Evolutionary conservation across 2,113 vertebrate species (phyloP).

Genomic region (Cyprinodon tularosa): DNA sequence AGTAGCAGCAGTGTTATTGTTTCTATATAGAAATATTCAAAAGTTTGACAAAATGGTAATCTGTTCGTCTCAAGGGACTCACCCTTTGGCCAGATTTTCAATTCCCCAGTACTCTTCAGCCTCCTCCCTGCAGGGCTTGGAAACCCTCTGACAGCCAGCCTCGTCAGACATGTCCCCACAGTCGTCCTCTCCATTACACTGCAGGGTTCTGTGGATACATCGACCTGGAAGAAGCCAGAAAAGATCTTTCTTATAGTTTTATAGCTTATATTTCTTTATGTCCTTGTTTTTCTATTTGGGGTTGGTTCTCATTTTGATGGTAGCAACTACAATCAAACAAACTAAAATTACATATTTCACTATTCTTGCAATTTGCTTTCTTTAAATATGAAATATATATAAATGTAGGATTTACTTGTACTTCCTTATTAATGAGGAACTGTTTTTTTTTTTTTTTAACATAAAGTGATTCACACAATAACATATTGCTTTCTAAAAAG

Average conservation of each 20-base stretch:
- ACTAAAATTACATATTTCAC: too few relatives aligned
- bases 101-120: slow-evolving; percentile 90
- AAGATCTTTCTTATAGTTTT: neutral
- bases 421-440: too few relatives aligned
- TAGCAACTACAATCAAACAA: too few relatives aligned
- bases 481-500: too few relatives aligned
- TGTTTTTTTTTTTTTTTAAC: too few relatives aligned
- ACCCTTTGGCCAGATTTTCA: slow-evolving; percentile 91
- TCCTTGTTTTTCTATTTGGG: neutral
- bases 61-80: slow-evolving; percentile 46
- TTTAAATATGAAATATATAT: too few relatives aligned
- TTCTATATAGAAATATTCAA: neutral
- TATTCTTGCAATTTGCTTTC: too few relatives aligned
- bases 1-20: neutral
- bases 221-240: slow-evolving; percentile 76
- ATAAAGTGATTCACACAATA: too few relatives aligned
- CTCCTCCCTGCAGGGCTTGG: slow-evolving; percentile 82
- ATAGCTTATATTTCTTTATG: neutral
- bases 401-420: too few relatives aligned
- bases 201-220: slow-evolving; percentile 85
- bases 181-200: slow-evolving; percentile 93
- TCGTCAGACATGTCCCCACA: slow-evolving; percentile 94
- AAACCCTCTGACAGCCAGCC: slow-evolving; percentile 80
- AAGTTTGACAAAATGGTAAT: neutral
- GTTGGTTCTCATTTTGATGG: neutral